Conservation (phyloP, 2,797 vertebrate genomes). For the Knipowitschia caucasica region DNA sequence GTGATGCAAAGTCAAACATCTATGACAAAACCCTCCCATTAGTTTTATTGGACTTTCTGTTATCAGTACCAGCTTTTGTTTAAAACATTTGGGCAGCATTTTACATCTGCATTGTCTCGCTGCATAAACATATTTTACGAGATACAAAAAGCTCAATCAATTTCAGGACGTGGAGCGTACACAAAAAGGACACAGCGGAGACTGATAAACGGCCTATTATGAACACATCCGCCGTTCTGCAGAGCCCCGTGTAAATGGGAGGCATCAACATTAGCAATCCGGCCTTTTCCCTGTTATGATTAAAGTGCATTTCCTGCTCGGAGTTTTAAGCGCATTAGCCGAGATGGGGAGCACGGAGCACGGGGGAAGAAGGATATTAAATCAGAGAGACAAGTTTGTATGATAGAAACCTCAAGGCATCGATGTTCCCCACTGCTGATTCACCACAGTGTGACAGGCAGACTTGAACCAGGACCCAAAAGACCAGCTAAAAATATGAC, state of each 20-base stretch:
- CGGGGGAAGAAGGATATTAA: slow-evolving; percentile 68
- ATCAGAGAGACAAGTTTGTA: slow-evolving; percentile 61
- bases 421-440: slow-evolving; percentile 47
- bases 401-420: slow-evolving; percentile 43
- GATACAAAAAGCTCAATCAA: slow-evolving; percentile 15
- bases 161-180: slow-evolving; percentile 25
- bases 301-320: slow-evolving; percentile 51
- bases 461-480: slow-evolving; percentile 10
- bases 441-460: slow-evolving; percentile 29
- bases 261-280: slow-evolving; percentile 49
- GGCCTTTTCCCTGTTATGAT: slow-evolving; percentile 36
- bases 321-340: slow-evolving; percentile 51
- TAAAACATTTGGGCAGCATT: neutral
- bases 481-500: slow-evolving; percentile 2
- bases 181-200: slow-evolving; percentile 32
- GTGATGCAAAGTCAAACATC: too few relatives aligned
- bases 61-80: neutral
- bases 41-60: neutral
- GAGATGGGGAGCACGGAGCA: slow-evolving; percentile 58
- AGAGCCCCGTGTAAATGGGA: slow-evolving; percentile 35
- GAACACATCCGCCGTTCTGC: slow-evolving; percentile 47
- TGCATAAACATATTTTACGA: neutral
- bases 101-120: neutral
- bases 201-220: slow-evolving; percentile 51
- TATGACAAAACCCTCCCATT: too few relatives aligned